Evolutionary conservation across 2,797 vertebrate species (phyloP).

Genomic region (Buceros bicornis): DNA sequence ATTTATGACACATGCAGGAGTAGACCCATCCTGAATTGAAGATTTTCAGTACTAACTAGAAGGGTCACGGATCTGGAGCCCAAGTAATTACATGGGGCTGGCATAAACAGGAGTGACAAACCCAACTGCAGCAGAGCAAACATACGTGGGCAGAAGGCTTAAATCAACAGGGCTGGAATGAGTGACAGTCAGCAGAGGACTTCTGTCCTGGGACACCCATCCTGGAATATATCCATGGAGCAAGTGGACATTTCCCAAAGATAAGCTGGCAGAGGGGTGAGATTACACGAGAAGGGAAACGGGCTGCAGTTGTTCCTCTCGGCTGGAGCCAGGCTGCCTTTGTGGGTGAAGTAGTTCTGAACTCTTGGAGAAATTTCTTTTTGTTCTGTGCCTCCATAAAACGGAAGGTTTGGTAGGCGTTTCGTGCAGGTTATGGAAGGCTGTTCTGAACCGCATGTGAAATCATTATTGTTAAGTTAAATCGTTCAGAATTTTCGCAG

Average conservation of each 20-base stretch:
- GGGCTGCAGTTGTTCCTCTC: not conserved
- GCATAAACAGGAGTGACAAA: not conserved
- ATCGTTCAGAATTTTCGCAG: not conserved
- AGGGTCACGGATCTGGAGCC: not conserved
- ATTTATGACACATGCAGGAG: rapidly evolving
- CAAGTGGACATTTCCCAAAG: constrained; percentile 67
- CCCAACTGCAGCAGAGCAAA: not conserved
- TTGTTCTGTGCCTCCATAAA: not conserved
- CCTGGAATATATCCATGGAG: constrained; percentile 34
- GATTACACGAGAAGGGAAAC: not conserved
- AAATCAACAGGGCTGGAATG: not conserved
- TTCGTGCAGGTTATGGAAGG: not conserved
- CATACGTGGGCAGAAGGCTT: not conserved
- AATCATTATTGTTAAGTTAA: not conserved
- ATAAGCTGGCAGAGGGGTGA: constrained; percentile 23
- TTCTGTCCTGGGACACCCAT: not conserved
- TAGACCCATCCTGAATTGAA: not conserved
- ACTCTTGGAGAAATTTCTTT: not conserved
- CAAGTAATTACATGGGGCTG: not conserved
- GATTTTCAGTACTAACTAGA: not conserved
- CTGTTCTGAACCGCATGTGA: not conserved
- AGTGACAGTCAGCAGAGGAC: not conserved
- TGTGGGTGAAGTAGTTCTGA: not conserved
- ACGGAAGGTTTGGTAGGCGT: not conserved
- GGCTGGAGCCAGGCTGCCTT: not conserved